Percentiles rank a stretch among this genome's conserved stretches.
These are phyloP conservation scores for Alloscopus bannaensis DNA, from an alignment of 2,888 invertebrate genomes.

Conservation along the genomic window DNA sequence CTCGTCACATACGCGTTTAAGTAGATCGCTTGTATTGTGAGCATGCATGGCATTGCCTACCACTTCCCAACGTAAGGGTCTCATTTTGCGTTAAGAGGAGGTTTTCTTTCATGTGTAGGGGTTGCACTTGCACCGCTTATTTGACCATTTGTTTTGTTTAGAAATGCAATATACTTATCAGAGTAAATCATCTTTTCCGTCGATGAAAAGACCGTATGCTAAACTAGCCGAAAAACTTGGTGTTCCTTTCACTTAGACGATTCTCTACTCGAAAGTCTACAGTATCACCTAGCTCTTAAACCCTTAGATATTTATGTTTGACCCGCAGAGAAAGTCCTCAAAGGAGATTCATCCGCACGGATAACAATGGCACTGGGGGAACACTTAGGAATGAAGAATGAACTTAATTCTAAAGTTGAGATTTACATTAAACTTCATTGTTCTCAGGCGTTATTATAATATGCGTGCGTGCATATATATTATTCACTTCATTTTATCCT, in stretches of 20 bases:
- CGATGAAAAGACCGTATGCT: slow-evolving; percentile 35
- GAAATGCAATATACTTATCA: slow-evolving; percentile 60
- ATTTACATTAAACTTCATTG: slow-evolving; percentile 54
- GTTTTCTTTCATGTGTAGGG: neutral
- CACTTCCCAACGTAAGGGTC: too few relatives aligned
- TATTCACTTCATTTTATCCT: neutral
- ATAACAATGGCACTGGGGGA: neutral
- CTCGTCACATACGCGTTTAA: neutral
- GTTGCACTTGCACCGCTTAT: slow-evolving; percentile 38
- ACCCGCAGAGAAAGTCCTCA: too few relatives aligned
- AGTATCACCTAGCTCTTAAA: too few relatives aligned
- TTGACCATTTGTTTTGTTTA: slow-evolving; percentile 61
- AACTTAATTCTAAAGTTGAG: slow-evolving; percentile 40
- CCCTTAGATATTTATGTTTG: too few relatives aligned
- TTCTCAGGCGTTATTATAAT: slow-evolving; percentile 17
- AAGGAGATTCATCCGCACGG: too few relatives aligned
- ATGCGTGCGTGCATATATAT: neutral
- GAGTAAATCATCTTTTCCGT: slow-evolving; percentile 53
- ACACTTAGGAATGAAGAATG: slow-evolving; percentile 14
- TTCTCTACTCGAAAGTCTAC: too few relatives aligned
- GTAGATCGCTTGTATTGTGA: slow-evolving; percentile 15
- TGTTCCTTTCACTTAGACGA: too few relatives aligned
- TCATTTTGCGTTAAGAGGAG: too few relatives aligned
- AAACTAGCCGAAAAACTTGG: slow-evolving; percentile 27
- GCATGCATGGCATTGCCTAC: neutral